phyloP scores from a whole-genome alignment of 2,113 vertebrate species.

The Cricetomys ansorgei region DNA sequence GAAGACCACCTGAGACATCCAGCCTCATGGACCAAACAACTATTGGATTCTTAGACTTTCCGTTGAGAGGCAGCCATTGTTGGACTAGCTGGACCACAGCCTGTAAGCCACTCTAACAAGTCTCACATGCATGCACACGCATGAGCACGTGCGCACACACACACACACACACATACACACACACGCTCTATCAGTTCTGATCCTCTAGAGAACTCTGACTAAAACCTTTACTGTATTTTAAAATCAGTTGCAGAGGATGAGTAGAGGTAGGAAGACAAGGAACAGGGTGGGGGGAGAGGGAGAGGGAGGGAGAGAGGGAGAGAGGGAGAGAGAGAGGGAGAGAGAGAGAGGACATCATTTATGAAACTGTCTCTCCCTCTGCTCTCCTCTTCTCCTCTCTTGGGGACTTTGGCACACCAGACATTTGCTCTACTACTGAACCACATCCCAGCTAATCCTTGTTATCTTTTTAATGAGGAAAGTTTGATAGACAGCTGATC shows the following conservation, averaged over 20 bases:
- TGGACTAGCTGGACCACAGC: not conserved
- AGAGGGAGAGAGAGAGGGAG: too few relatives aligned
- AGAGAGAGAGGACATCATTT: not conserved
- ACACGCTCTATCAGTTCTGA: too few relatives aligned
- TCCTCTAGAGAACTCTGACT: not conserved
- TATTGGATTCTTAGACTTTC: not conserved
- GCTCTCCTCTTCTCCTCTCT: not conserved
- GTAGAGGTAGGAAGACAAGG: not conserved
- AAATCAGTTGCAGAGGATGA: not conserved
- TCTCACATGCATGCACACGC: too few relatives aligned
- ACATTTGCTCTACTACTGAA: not conserved
- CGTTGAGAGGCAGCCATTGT: not conserved
- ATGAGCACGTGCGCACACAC: too few relatives aligned
- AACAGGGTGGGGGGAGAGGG: accelerated
- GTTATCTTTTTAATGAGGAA: not conserved
- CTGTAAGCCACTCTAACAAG: not conserved
- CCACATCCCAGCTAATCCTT: not conserved
- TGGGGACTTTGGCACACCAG: not conserved
- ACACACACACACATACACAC: too few relatives aligned
- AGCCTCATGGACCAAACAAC: not conserved
- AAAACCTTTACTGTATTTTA: not conserved
- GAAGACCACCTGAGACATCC: not conserved
- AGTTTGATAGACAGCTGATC: not conserved
- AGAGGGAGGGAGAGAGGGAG: not conserved
- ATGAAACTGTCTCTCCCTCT: too few relatives aligned